Evolutionary conservation across 2,888 invertebrate species (phyloP).

Genomic region (Patella depressa): DNA sequence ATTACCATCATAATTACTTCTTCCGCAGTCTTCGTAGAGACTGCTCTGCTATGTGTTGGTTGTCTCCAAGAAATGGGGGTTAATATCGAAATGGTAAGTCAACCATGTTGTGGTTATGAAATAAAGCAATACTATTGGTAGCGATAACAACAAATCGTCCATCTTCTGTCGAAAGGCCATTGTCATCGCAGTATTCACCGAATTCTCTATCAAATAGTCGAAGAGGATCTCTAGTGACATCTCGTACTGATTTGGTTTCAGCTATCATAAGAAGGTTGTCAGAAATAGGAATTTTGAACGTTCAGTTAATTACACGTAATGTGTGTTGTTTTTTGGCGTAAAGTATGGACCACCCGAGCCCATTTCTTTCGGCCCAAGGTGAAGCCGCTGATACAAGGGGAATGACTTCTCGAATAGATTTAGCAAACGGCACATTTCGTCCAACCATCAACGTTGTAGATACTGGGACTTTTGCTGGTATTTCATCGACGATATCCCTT

Average conservation of each 20-base stretch:
- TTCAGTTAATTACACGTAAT: not conserved
- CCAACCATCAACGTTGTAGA: not conserved
- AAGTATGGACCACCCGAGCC: not conserved
- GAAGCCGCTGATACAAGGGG: not conserved
- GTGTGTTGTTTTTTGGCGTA: not conserved
- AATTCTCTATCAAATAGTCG: conserved; percentile 26
- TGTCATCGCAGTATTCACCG: not conserved
- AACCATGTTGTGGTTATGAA: not conserved
- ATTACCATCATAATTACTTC: not conserved
- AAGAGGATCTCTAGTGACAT: conserved; percentile 7
- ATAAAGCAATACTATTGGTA: not conserved
- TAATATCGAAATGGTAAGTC: conserved; percentile 30
- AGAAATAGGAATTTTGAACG: not conserved
- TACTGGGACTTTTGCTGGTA: not conserved
- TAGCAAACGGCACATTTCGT: not conserved
- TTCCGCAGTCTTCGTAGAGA: not conserved
- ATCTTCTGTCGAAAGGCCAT: conserved; percentile 11
- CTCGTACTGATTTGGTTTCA: not conserved
- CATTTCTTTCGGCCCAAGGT: not conserved
- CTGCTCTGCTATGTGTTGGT: conserved; percentile 21
- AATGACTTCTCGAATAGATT: not conserved
- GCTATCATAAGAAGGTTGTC: not conserved
- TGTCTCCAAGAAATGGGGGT: conserved; percentile 20
- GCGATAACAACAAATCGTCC: conserved; percentile 18
- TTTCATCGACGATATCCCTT: not conserved